Evolutionary conservation across 2,113 vertebrate species (phyloP), one percentile per base, ranked within the genome.

Genomic region (Trogon melanurus): DNA sequence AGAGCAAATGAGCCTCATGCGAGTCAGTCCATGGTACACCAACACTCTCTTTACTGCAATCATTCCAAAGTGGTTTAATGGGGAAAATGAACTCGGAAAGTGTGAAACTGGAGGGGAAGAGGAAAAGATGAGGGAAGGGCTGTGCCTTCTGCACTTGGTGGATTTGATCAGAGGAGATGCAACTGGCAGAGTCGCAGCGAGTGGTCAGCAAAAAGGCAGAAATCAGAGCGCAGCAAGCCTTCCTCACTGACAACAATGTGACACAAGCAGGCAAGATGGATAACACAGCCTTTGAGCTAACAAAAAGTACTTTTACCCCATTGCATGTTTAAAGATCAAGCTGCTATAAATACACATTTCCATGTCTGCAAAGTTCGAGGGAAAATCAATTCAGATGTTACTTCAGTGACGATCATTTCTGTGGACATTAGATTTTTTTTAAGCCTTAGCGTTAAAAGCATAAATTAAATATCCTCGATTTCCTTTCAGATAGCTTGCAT

Each of bases 181-280:
- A 44, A 30, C 17, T 71, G 57, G 10, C 1, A 6, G 22, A 38
- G 11, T 11, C 0, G 0, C 54, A 51, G 11, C 0, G 1, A 62
- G 14, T 25, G 16, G n/a, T 64, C 50, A 36, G n/a, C 1, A 1
- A 80, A 56, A 53, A 69, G 76, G 51, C 21, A 45, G 48, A 50
- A 79, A 78, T 23, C 21, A 57, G 53, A 61, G 20, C 1, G 0
- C 19, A 72, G 22, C 8, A 34, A 72, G 14, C 4, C 29, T 62
- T 80, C 32, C 27, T 32, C 36, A 38, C 11, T 10, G 21, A 34
- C 27, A 20, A 5, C 1, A 2, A 11, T 6, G 20, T 9, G 5
- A 48, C 76, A 36, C 9, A 41, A 58, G 16, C 58, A 84, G 62
- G 48, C 14, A 34, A 34, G 64, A 15, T 19, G 4, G 51, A 27